Evolutionary conservation across 2,113 vertebrate species (phyloP), one percentile per base, ranked within the genome.

Genomic region (Aepyceros melampus): DNA sequence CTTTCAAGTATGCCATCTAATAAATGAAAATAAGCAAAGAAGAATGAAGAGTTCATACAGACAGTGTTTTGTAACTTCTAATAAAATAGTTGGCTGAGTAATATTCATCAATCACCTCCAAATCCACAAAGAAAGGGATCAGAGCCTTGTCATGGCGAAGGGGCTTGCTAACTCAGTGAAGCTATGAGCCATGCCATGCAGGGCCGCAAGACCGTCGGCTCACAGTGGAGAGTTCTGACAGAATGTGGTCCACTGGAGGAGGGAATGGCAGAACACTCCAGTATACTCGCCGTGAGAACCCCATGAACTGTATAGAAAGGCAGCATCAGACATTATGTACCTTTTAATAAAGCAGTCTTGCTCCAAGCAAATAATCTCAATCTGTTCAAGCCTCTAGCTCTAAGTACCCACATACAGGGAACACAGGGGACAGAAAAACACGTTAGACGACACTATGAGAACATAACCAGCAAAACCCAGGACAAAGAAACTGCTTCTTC

Each of bases 121-220:
- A 91, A 88, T 58, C 84, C 88, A 96, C 53, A 76, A 87, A 90
- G 23, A 84, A 60, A 64, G 19, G 49, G 40, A 71, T 53, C 12
- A 27, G 21, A 27, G 71, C 40, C 40, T 76, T 43, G 71, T 43
- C 23, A 1, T 76, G 40, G 71, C 0, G 3, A 43, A 27, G 23
- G 23, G 21, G 23, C 71, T 76, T 43, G 71, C 12, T 76, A 43
- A 43, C 71, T 76, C 71, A 43, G 25, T 76, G 71, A 43, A 43
- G 40, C 71, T 14, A 43, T 43, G 23, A 76, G 23, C 40, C 40
- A 43, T 43, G 71, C 71, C 71, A 43, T 1, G 71, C 36, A 76
- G 71, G 71, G 71, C 71, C 6, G 0, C 23, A 7, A 76, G 40
- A 15, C 71, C 1, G 0, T 2, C 2, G 0, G 71, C 25, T 76